Base-by-base conservation (phyloP, 2,113 vertebrate genomes). In the Oxyura jamaicensis region DNA sequence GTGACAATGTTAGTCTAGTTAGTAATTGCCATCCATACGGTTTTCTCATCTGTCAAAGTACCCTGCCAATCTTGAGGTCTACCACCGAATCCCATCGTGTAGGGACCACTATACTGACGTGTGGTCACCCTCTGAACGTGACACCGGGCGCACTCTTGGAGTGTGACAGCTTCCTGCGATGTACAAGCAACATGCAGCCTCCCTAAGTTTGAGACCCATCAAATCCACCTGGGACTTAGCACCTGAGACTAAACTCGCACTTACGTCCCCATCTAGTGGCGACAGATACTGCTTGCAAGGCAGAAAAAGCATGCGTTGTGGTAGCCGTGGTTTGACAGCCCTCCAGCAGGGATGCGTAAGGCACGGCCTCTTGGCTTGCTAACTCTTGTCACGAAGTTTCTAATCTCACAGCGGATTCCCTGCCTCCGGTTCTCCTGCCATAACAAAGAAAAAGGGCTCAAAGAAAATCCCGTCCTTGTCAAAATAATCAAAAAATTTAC, bases 261-360 rank as follows among this genome's bases (percentile, higher is more conserved):
- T 92, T 92, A 50, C 36, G 85, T 76, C 94, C 3, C 96, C 96
- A 94, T 90, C 95, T 95, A 62, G 91, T 90, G 94, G 93, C 74
- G 21, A 44, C 65, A 75, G 11, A 3, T 21, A 39, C 20, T 50
- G 41, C 18, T 52, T 85, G 58, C 86, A 85, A 71, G 28, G 28
- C 66, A 88, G 50, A 29, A 8, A 44, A 68, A 21, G 52, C 48
- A 35, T 3, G 0, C 3, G 12, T 62, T 1, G 35, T 42, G 41
- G 26, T 33, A 39, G 36, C 36, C 36, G 9, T 39, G 2, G 26
- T 58, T 85, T 58, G 23, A 4, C 35, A 33, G 8, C 15, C 33
- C 1, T 3, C 29, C 46, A 19, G 46, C 52, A 10, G 23, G 60
- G 53, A 48, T 36, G 44, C 35, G 3, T 11, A 3, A 66, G 18